Evolutionary conservation across 2,888 invertebrate genomes (phyloP).

Genomic region (Caenorhabditis becei): DNA sequence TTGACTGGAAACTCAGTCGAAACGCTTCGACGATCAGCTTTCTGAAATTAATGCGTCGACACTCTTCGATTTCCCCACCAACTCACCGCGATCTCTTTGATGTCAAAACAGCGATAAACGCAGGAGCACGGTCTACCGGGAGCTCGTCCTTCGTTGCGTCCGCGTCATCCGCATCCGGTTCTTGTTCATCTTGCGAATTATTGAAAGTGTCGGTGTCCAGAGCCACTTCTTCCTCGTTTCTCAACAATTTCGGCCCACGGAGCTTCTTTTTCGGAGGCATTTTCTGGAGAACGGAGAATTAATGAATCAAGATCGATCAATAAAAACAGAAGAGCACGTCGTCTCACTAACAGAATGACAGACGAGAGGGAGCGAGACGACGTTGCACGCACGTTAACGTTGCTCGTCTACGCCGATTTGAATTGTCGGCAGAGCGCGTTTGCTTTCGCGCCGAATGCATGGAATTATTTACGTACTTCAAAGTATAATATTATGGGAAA

Average conservation of each 20-base stretch:
- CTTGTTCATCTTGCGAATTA: neutral
- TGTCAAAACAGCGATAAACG: no score
- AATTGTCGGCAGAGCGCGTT: conserved; percentile 11
- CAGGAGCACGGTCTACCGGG: no score
- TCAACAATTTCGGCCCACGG: conserved; percentile 8
- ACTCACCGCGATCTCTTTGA: neutral
- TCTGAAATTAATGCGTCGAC: no score
- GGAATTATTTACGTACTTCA: neutral
- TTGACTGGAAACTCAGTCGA: conserved; percentile 18
- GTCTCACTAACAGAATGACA: no score
- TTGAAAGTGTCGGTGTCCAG: neutral
- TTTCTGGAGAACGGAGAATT: conserved; percentile 1
- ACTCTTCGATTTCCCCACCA: no score
- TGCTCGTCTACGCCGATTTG: neutral
- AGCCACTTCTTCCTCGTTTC: neutral
- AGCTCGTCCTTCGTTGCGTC: no score
- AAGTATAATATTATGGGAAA: neutral
- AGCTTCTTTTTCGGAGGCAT: conserved; percentile 30
- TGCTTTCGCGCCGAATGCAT: conserved; percentile 18
- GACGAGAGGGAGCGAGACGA: neutral
- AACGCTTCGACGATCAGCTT: conserved; percentile 15
- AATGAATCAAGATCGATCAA: neutral
- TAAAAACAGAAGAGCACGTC: no score
- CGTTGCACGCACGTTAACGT: neutral
- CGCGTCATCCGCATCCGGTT: no score